Evolutionary conservation across 2,797 vertebrate species (phyloP).

Genomic region (Amblyraja radiata): DNA sequence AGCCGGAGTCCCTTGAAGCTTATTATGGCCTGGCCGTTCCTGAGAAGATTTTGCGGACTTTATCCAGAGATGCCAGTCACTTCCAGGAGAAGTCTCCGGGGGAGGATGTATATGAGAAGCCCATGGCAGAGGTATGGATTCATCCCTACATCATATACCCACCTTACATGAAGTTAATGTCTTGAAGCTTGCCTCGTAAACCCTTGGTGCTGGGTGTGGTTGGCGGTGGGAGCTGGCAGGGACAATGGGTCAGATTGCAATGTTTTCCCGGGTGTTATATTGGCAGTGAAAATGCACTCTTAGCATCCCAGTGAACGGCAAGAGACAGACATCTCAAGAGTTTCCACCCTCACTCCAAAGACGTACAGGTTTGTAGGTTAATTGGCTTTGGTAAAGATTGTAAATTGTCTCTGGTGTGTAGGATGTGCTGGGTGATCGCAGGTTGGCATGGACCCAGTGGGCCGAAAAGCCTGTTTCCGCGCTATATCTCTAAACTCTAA

Average conservation of each 20-base stretch:
- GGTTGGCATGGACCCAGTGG: too few species aligned
- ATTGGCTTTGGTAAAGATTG: too few species aligned
- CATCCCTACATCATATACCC: not conserved
- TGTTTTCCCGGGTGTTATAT: not conserved
- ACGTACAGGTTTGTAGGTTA: too few species aligned
- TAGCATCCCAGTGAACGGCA: too few species aligned
- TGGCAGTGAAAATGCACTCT: not conserved
- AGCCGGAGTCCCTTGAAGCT: conserved; percentile 79
- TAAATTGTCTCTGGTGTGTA: too few species aligned
- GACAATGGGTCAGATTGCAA: not conserved
- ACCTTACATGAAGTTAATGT: not conserved
- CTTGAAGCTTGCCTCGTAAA: not conserved
- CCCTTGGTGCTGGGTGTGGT: too few species aligned
- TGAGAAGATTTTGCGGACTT: conserved; percentile 69
- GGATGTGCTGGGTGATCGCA: too few species aligned
- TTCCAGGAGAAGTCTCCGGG: conserved; percentile 52
- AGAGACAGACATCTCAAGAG: too few species aligned
- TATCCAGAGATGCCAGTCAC: conserved; percentile 77
- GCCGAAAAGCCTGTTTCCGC: too few species aligned
- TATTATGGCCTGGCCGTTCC: conserved; percentile 78
- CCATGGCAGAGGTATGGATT: conserved; percentile 80
- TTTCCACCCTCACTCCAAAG: too few species aligned
- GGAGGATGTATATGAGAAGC: conserved; percentile 81
- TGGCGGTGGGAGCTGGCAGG: too few species aligned
- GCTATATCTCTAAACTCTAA: too few species aligned